Base-by-base conservation (phyloP, 2,797 vertebrate species). In the Neopelma chrysocephalum region DNA sequence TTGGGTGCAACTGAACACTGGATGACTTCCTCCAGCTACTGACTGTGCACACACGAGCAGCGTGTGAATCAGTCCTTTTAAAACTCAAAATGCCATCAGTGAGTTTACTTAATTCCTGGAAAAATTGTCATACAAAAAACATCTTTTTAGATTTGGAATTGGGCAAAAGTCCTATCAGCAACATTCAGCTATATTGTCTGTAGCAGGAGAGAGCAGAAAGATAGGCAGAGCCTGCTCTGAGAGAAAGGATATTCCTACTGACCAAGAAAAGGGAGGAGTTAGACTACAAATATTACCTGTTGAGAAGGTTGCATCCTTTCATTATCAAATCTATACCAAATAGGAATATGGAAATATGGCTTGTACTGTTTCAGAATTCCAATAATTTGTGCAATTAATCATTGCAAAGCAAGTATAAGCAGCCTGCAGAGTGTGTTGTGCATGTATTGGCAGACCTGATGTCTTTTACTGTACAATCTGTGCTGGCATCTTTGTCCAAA, bases 381-480 rank as follows among this genome's bases (percentile, higher is more conserved):
- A 83, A 40, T 94, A 90, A 88, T 88, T 95, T 93, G 60, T 94
- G 82, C 77, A 82, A 77, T 89, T 78, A 81, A 80, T 86, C 87
- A 79, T 91, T 75, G 83, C 82, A 53, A 92, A 45, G 45, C 69
- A 75, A 86, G 54, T 57, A 22, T 61, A 91, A 90, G 68, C 88
- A 86, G 76, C 64, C 76, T 89, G 71, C 43, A 66, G 80, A 77
- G 15, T 50, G 66, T 80, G 60, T 69, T 78, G 70, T 61, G 32
- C 64, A 26, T 72, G 57, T 72, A 80, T 82, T 96, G 95, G 87
- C 92, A 96, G 76, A 80, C 64, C 38, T 91, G 87, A 22, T 95
- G 54, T 92, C 82, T 90, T 92, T 91, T 89, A 86, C 84, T 93
- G 82, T 93, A 86, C 94, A 97, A 89, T 94, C 94, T 97, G 96